Conservation (phyloP, 2,113 vertebrate genomes). For the Cebidichthys violaceus region DNA sequence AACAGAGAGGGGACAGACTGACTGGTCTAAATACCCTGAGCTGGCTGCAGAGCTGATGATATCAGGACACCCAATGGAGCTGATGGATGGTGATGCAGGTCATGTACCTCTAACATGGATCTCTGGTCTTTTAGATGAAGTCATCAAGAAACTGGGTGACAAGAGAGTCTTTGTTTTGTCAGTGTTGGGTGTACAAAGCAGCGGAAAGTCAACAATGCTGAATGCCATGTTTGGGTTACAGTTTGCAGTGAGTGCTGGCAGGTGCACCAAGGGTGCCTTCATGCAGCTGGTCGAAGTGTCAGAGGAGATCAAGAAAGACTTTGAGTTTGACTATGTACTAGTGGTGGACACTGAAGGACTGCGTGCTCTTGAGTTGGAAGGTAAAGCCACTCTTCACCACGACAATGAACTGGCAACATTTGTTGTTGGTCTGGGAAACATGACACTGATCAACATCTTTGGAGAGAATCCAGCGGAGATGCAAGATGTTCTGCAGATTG, state of each 20-base stretch:
- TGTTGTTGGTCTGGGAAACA: slow-evolving; percentile 61
- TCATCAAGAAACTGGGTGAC: slow-evolving; percentile 81
- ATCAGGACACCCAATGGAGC: slow-evolving; percentile 83
- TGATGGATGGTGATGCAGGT: slow-evolving; percentile 88
- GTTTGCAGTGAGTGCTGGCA: slow-evolving; percentile 83
- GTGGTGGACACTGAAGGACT: slow-evolving; percentile 71
- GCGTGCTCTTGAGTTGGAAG: slow-evolving; percentile 46
- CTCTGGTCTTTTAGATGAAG: slow-evolving; percentile 79
- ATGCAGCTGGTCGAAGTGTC: slow-evolving; percentile 74
- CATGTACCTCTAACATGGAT: slow-evolving; percentile 85
- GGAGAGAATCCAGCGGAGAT: slow-evolving; percentile 68
- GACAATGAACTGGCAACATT: slow-evolving; percentile 67
- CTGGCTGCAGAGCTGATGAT: slow-evolving; percentile 84
- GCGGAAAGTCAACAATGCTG: slow-evolving; percentile 86
- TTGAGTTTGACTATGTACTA: slow-evolving; percentile 10
- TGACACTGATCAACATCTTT: slow-evolving; percentile 67
- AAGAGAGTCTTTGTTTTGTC: slow-evolving; percentile 83
- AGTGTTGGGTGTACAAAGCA: slow-evolving; percentile 83
- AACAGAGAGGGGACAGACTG: neutral
- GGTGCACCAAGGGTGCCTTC: slow-evolving; percentile 83
- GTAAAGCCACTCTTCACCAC: neutral
- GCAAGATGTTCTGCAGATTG: slow-evolving; percentile 67
- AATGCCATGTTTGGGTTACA: slow-evolving; percentile 78
- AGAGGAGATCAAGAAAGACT: slow-evolving; percentile 44
- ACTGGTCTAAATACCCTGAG: slow-evolving; percentile 65